Conservation (phyloP, 2,888 invertebrate species). For the Hoplodrina blanda region DNA sequence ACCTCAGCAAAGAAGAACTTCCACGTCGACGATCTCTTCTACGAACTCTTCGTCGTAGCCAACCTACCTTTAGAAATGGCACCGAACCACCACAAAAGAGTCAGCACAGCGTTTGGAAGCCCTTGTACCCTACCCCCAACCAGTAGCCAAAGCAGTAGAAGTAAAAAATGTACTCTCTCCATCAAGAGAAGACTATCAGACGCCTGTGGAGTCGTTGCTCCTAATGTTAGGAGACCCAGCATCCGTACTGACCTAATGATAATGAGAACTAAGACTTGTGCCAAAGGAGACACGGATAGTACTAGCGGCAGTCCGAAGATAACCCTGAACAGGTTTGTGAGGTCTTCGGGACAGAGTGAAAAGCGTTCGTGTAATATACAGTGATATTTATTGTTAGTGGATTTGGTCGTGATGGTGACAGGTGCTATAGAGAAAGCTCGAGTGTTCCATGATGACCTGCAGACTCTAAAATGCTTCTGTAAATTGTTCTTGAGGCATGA, state of each 20-base stretch:
- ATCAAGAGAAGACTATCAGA: conserved; percentile 96
- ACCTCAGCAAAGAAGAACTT: conserved; percentile 95
- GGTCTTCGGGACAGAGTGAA: conserved; percentile 84
- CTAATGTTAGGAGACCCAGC: conserved; percentile 96
- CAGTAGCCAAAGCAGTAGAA: conserved; percentile 91
- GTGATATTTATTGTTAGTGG: conserved; percentile 77
- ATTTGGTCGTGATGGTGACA: conserved; percentile 21
- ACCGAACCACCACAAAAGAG: conserved; percentile 95
- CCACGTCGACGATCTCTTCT: conserved; percentile 96
- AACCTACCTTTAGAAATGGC: conserved; percentile 97
- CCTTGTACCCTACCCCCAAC: conserved; percentile 94
- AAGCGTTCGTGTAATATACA: conserved; percentile 87
- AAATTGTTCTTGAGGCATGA: conserved; percentile 13
- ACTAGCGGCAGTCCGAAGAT: conserved; percentile 89
- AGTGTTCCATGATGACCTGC: conserved; percentile 31
- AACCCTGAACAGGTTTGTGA: conserved; percentile 86
- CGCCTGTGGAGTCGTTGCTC: conserved; percentile 97
- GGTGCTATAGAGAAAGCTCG: conserved; percentile 53
- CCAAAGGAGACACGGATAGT: conserved; percentile 92
- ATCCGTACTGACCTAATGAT: conserved; percentile 97
- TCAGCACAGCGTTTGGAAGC: conserved; percentile 94
- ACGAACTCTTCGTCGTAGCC: conserved; percentile 95
- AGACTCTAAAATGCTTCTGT: conserved; percentile 9
- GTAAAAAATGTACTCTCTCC: conserved; percentile 94
- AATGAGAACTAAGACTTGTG: conserved; percentile 95